Evolutionary conservation across 35 echinoderm and acorn worm species (phyloP).

Genomic region (Holothuria glaberrima): DNA sequence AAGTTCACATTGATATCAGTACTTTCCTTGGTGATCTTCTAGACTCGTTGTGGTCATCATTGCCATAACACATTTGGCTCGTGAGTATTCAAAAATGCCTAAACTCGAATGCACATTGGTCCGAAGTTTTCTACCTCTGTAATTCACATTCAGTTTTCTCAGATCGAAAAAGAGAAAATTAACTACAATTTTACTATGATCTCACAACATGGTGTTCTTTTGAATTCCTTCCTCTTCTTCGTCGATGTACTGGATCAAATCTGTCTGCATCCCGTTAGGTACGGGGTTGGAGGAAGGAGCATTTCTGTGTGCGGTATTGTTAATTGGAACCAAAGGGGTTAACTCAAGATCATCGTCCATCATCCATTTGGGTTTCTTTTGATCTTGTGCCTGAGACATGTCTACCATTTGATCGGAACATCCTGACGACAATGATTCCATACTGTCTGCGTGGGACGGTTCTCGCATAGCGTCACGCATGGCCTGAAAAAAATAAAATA

Average conservation of each 20-base stretch:
- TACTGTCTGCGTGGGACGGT: constrained; percentile 73
- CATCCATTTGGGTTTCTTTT: constrained; percentile 75
- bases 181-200: neutral
- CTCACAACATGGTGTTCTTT: constrained; percentile 77
- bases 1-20: no score
- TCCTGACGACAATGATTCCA: constrained; percentile 84
- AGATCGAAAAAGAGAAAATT: neutral
- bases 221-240: constrained; percentile 80
- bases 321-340: constrained; percentile 66
- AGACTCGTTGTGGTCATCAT: no score
- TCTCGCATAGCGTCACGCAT: constrained; percentile 83
- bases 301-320: constrained; percentile 7
- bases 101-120: neutral
- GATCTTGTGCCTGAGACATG: constrained; percentile 66
- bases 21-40: neutral
- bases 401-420: constrained; percentile 90
- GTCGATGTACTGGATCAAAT: constrained; percentile 83
- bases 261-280: constrained; percentile 64
- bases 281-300: neutral
- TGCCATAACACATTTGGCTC: neutral
- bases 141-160: neutral
- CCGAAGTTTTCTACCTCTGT: neutral
- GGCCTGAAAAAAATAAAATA: constrained; percentile 48
- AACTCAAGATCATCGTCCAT: constrained; percentile 83
- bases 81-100: neutral